Evolutionary conservation across 2,113 vertebrate species (phyloP).

Genomic region (Donacobius atricapilla): DNA sequence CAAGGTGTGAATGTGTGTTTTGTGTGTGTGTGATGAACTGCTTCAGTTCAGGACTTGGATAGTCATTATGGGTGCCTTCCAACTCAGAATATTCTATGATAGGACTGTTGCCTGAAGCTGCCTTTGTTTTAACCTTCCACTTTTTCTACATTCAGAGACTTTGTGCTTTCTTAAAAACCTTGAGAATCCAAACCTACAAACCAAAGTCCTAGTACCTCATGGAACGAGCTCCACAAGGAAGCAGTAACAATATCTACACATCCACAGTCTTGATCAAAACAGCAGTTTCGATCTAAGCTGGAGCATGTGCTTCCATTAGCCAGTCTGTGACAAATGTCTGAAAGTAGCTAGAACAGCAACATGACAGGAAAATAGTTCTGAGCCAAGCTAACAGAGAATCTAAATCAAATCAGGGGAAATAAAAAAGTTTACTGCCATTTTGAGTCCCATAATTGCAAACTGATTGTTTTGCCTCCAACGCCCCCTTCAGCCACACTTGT

Average conservation of each 20-base stretch:
- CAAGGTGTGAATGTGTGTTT: no score
- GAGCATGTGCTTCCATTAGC: background rate
- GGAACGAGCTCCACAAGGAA: background rate
- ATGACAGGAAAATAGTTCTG: background rate
- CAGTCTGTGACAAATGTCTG: background rate
- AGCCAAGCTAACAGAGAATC: slow-evolving; percentile 11
- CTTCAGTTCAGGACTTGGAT: background rate
- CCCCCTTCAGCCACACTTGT: background rate
- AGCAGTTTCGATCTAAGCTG: background rate
- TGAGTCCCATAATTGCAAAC: background rate
- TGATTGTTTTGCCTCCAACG: background rate
- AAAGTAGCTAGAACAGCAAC: background rate
- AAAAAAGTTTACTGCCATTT: slow-evolving; percentile 25
- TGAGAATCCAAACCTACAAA: background rate
- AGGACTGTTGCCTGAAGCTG: background rate
- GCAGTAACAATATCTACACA: background rate
- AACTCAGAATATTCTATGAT: background rate
- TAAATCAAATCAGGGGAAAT: slow-evolving; percentile 16
- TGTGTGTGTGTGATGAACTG: no score
- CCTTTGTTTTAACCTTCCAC: background rate
- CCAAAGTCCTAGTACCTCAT: background rate
- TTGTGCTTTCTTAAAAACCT: background rate
- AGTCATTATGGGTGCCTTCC: background rate
- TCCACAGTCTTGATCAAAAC: background rate
- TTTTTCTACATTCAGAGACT: background rate